phyloP scores from a whole-genome alignment of 2,797 vertebrate genomes.

The Steatocranus sp. region DNA sequence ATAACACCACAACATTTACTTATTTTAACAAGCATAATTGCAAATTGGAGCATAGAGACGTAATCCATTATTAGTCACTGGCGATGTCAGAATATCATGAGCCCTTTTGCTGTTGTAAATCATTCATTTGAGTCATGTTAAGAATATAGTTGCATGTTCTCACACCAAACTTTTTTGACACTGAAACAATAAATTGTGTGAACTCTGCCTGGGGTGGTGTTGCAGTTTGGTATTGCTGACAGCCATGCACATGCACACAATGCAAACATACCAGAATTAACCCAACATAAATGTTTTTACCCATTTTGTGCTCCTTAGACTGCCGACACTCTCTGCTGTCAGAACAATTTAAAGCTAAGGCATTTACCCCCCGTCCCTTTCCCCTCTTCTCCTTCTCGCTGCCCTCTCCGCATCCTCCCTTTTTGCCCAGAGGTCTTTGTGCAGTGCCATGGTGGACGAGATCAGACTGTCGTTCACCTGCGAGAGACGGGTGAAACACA shows the following conservation, averaged over 20 bases:
- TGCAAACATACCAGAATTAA: not conserved
- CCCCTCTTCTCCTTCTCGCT: conserved; percentile 37
- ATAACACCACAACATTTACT: conserved; percentile 49
- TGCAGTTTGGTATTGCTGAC: conserved; percentile 39
- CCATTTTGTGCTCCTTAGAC: conserved; percentile 43
- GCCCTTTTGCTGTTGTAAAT: conserved; percentile 32
- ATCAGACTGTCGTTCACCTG: conserved; percentile 97
- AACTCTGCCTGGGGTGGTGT: not conserved
- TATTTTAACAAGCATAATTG: conserved; percentile 67
- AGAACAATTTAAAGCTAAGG: conserved; percentile 73
- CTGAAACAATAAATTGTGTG: conserved; percentile 19
- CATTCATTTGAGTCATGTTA: conserved; percentile 27
- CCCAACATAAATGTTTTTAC: conserved; percentile 23
- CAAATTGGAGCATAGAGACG: conserved; percentile 70
- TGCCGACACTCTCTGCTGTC: conserved; percentile 56
- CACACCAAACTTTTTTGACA: conserved; percentile 25
- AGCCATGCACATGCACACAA: not conserved
- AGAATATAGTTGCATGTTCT: conserved; percentile 21
- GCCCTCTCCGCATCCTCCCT: conserved; percentile 61
- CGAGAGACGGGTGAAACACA: conserved; percentile 95
- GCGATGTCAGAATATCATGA: conserved; percentile 52
- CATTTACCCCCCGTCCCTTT: conserved; percentile 66
- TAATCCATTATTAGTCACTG: conserved; percentile 67
- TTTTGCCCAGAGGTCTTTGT: conserved; percentile 94
- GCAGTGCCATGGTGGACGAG: conserved; percentile 94